phyloP scores from a whole-genome alignment of 2,113 vertebrate genomes.

The Ciconia maguari region DNA sequence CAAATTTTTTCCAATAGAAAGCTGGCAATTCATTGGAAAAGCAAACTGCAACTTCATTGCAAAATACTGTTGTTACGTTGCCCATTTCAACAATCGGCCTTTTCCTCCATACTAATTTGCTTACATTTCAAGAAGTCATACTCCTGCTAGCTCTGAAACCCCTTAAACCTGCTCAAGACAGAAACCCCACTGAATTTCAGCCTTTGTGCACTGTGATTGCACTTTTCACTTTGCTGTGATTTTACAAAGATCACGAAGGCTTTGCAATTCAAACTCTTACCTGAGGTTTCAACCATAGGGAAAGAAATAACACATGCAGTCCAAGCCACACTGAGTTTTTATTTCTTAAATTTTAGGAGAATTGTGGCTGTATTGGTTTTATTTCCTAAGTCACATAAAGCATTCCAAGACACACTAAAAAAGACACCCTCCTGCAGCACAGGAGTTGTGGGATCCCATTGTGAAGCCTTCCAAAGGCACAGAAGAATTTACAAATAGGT shows the following conservation, averaged over 20 bases:
- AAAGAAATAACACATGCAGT: accelerated
- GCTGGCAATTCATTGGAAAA: background rate
- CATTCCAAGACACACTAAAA: background rate
- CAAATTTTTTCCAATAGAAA: background rate
- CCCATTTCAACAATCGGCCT: background rate
- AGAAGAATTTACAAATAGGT: accelerated
- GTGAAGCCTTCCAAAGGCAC: background rate
- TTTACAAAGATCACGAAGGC: background rate
- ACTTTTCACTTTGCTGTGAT: background rate
- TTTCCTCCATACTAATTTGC: background rate
- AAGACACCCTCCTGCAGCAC: background rate
- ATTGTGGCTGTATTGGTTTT: accelerated
- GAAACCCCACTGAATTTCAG: background rate
- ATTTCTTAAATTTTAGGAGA: background rate
- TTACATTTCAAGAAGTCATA: background rate
- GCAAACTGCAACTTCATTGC: slow-evolving; percentile 7
- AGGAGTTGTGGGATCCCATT: accelerated
- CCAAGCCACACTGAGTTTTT: accelerated
- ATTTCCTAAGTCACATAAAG: background rate
- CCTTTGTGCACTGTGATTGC: accelerated
- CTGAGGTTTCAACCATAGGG: background rate
- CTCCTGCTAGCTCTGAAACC: background rate
- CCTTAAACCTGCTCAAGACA: background rate
- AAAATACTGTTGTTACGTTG: background rate
- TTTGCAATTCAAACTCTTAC: background rate